A percentile compares a stretch with the other conserved stretches of the same genome.
Evolutionary conservation across 2,797 vertebrate genomes (phyloP).

Genomic region (Moxostoma hubbsi): DNA sequence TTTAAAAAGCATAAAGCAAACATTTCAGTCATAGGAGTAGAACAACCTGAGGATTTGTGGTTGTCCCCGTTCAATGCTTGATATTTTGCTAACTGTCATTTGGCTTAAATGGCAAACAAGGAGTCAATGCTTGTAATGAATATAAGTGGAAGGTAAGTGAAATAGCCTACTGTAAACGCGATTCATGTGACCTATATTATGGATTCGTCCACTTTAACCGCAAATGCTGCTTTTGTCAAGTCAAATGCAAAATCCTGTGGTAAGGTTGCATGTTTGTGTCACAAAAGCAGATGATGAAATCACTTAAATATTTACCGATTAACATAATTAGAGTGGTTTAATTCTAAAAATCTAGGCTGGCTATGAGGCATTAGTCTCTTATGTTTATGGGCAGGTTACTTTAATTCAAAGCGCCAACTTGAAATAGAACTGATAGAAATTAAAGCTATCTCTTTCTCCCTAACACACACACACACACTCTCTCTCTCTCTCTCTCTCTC

Average conservation of each 20-base stretch:
- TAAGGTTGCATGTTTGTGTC: conserved; percentile 16
- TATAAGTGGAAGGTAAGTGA: conserved; percentile 78
- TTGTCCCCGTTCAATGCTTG: neutral
- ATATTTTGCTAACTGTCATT: conserved; percentile 27
- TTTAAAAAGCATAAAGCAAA: neutral
- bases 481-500: no score
- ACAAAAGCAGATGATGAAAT: no score
- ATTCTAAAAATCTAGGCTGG: neutral
- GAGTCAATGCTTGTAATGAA: conserved; percentile 75
- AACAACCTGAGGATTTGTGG: neutral
- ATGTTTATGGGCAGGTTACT: neutral
- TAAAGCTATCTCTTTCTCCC: neutral
- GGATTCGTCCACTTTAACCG: neutral
- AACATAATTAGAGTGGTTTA: neutral
- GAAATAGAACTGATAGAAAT: neutral
- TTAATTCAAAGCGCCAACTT: no score
- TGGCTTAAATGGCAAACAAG: conserved; percentile 69
- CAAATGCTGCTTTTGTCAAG: conserved; percentile 3
- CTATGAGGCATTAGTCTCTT: neutral
- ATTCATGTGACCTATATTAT: neutral
- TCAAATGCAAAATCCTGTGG: conserved; percentile 63
- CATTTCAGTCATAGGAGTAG: neutral
- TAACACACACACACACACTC: no score
- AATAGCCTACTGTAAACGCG: neutral
- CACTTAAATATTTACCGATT: neutral